phyloP scores from a whole-genome alignment of 2,888 invertebrate genomes.

The Beris chalybata region DNA sequence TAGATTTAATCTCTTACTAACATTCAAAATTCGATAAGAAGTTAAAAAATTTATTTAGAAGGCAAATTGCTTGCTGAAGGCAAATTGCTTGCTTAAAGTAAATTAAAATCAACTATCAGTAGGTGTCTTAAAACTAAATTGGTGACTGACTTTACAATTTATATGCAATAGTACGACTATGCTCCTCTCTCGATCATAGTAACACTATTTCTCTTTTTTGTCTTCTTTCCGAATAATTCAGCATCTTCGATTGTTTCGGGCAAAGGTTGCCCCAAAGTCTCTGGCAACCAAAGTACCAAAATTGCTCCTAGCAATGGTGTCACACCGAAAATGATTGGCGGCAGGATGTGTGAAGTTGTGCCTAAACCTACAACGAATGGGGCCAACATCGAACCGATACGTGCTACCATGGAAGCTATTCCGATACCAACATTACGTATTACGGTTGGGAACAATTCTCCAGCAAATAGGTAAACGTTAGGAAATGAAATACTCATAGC shows the following conservation, averaged over 20 bases:
- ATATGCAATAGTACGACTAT: too few relatives aligned
- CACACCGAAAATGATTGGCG: constrained; percentile 70
- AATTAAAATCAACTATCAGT: too few relatives aligned
- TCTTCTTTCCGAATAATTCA: constrained; percentile 60
- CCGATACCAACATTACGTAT: constrained; percentile 82
- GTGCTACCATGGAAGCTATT: constrained; percentile 76
- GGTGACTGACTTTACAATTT: too few relatives aligned
- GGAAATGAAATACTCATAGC: constrained; percentile 79
- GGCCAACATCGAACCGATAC: constrained; percentile 80
- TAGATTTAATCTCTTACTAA: too few relatives aligned
- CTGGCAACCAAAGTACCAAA: constrained; percentile 69
- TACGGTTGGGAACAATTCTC: constrained; percentile 83
- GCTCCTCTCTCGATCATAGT: too few relatives aligned
- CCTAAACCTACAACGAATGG: constrained; percentile 73
- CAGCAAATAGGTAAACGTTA: constrained; percentile 79
- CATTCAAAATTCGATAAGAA: too few relatives aligned
- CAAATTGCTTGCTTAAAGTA: too few relatives aligned
- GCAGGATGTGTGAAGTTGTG: constrained; percentile 61
- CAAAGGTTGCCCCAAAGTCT: constrained; percentile 56
- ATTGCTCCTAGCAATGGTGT: constrained; percentile 68
- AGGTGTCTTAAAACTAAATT: too few relatives aligned
- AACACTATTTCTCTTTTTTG: neutral
- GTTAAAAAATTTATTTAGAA: too few relatives aligned
- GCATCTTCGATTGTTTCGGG: constrained; percentile 78
- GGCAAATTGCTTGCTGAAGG: too few relatives aligned